Conservation (phyloP, 2,113 vertebrate species). For the Carassius gibelio region DNA sequence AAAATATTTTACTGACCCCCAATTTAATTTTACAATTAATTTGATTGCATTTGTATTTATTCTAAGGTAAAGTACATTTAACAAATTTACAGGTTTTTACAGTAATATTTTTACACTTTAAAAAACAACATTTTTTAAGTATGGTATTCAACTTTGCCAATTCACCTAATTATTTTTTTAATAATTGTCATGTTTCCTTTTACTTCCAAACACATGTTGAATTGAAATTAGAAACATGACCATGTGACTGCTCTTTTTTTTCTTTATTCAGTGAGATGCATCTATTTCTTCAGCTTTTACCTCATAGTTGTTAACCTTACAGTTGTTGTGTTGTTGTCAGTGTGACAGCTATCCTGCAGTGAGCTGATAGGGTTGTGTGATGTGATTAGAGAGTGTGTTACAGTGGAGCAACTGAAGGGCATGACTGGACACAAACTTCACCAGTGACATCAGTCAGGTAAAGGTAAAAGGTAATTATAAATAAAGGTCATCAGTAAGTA, state of each 20-base stretch:
- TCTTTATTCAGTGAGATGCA: neutral
- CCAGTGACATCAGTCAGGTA: neutral
- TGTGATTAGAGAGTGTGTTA: constrained; percentile 30
- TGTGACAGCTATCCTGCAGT: constrained; percentile 33
- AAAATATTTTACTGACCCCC: neutral
- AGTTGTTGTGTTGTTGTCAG: constrained; percentile 27
- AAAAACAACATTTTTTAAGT: too few relatives aligned
- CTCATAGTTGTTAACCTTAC: neutral
- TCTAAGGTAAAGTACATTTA: neutral
- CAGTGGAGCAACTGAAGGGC: constrained; percentile 11
- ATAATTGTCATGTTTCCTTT: neutral
- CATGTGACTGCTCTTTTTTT: neutral
- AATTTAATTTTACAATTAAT: too few relatives aligned
- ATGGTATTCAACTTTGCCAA: neutral
- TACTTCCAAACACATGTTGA: too few relatives aligned
- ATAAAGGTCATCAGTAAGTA: constrained; percentile 3
- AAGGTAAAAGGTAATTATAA: constrained; percentile 40
- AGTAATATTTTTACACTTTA: neutral
- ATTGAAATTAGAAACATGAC: neutral
- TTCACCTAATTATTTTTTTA: neutral
- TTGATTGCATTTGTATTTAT: too few relatives aligned
- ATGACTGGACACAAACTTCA: constrained; percentile 35
- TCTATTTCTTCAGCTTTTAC: neutral
- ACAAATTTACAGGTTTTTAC: neutral
- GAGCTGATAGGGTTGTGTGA: constrained; percentile 42